phyloP scores from a whole-genome alignment of 2,797 vertebrate genomes.

The Salarias fasciatus region DNA sequence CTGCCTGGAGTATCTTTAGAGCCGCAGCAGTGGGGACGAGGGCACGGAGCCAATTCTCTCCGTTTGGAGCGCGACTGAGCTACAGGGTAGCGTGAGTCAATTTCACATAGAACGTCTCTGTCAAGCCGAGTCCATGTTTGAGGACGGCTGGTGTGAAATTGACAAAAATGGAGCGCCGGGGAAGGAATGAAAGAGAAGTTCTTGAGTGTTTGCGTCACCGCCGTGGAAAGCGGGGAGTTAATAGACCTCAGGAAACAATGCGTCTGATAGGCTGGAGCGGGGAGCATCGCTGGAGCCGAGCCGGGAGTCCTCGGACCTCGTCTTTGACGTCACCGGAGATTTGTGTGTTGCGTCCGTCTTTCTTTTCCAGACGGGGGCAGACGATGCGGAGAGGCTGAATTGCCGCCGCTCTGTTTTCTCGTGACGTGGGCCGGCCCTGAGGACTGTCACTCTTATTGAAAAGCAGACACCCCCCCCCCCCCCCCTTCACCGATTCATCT shows the following conservation, averaged over 20 bases:
- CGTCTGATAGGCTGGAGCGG: slow-evolving; percentile 16
- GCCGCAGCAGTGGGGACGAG: neutral
- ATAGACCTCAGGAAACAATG: slow-evolving; percentile 13
- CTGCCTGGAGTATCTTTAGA: slow-evolving; percentile 6
- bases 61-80: slow-evolving; percentile 13
- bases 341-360: neutral
- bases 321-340: slow-evolving; percentile 31
- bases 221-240: slow-evolving; percentile 9
- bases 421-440: neutral
- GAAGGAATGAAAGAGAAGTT: slow-evolving; percentile 1
- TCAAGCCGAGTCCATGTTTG: slow-evolving; percentile 22
- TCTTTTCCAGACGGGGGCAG: too few species aligned
- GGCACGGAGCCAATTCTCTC: slow-evolving; percentile 15
- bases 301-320: slow-evolving; percentile 18
- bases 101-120: slow-evolving; percentile 26
- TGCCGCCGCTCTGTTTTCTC: neutral
- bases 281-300: too few species aligned
- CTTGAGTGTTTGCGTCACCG: neutral
- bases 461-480: neutral
- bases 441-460: slow-evolving; percentile 21
- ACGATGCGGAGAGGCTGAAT: too few species aligned
- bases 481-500: neutral
- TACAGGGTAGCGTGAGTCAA: slow-evolving; percentile 10
- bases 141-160: slow-evolving; percentile 6
- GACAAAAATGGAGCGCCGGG: neutral